Evolutionary conservation across 2,113 vertebrate genomes (phyloP), one percentile per base, ranked within the genome.

Genomic region (Nerophis ophidion): DNA sequence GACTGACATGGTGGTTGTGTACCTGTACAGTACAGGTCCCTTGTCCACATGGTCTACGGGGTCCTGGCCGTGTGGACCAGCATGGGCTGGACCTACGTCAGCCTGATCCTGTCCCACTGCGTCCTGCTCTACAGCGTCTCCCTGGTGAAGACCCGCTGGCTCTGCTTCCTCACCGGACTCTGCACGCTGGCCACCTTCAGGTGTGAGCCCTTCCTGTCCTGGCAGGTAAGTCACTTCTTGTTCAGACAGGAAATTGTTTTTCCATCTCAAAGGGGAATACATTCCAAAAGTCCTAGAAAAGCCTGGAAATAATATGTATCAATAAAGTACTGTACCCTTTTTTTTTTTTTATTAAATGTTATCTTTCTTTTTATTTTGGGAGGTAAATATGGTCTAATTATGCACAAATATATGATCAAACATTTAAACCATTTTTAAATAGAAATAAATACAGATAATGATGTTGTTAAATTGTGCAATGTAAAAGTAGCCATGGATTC

Each of bases 141-240:
- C 0, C 70, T 98, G 63, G 86, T 89, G 57, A 95, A 96, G 67
- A 90, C 92, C 71, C 91, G 87, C 70, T 98, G 96, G 95, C 91
- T 98, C 16, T 98, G 95, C 75, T 93, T 94, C 0, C 51, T 79
- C 45, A 86, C 93, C 0, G 95, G 96, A 1, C 89, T 98, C 12
- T 90, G 87, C 56, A 94, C 93, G 46, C 90, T 98, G 0, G 91
- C 93, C 1, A 94, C 95, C 1, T 94, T 98, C 87, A 98, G 94
- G 81, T 70, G 93, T 77, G 92, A 98, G 19, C 95, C 94, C 0
- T 93, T 95, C 1, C 88, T 90, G 70, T 91, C 92, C 3, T 98
- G 95, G 95, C 95, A 98, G 94, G 96, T 96, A 68, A 65, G 54
- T 45, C 8, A 40, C 38, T 38, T 26, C 26, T 4, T 26, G 26